Percentiles rank a stretch among this genome's conserved stretches.
These are phyloP conservation scores for Stomatorhinus ivindoensis DNA, from an alignment of 2,113 vertebrate genomes.

Conservation along the genomic window DNA sequence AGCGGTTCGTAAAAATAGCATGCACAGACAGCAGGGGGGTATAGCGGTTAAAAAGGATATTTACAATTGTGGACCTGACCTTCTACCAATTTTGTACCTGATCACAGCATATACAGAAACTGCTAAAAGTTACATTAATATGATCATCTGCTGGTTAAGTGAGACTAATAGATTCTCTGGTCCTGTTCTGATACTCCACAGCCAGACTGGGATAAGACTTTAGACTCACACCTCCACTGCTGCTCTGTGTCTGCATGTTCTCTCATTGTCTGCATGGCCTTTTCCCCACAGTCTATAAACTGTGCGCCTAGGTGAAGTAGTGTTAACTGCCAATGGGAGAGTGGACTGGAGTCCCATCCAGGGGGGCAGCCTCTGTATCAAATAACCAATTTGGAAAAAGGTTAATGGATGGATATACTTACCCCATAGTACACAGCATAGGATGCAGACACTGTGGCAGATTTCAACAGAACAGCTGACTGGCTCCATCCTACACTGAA, in stretches of 20 bases:
- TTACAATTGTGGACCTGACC: not conserved
- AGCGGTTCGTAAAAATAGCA: not conserved
- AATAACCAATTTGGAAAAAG: not conserved
- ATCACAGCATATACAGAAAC: not conserved
- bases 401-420: not conserved
- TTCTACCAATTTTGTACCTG: not conserved
- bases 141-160: not conserved
- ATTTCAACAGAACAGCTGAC: not conserved
- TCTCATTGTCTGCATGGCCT: not conserved
- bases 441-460: not conserved
- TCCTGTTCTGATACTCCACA: not conserved
- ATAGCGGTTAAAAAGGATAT: not conserved
- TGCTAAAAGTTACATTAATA: not conserved
- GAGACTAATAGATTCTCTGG: not conserved
- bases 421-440: not conserved
- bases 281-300: not conserved
- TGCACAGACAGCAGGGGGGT: not conserved
- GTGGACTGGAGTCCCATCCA: not conserved
- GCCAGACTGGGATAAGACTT: not conserved
- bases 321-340: not conserved
- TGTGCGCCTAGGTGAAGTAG: not conserved
- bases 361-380: not conserved
- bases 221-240: not conserved
- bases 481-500: not conserved
- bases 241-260: not conserved